A percentile compares a stretch with the other conserved stretches of the same genome.
Evolutionary conservation across 2,888 invertebrate genomes (phyloP).

Genomic region (Celastrina argiolus): DNA sequence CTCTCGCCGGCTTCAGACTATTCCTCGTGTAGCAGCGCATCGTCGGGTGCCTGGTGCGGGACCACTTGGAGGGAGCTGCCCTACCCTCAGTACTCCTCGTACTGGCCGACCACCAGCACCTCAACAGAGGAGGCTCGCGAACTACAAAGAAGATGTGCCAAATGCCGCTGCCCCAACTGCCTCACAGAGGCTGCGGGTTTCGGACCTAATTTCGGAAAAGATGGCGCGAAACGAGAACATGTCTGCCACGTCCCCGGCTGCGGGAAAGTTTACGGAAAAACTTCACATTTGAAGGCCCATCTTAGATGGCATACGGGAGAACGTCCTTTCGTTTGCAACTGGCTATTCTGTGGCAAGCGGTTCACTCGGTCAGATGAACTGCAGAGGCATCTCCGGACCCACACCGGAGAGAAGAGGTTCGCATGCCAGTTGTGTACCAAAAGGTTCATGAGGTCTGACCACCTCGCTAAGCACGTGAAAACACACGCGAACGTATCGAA

Average conservation of each 20-base stretch:
- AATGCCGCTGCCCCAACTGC: constrained; percentile 90
- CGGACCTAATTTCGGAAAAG: constrained; percentile 85
- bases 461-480: constrained; percentile 94
- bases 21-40: constrained; percentile 68
- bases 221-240: constrained; percentile 87
- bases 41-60: constrained; percentile 61
- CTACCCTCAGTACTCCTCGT: constrained; percentile 69
- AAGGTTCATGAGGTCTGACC: constrained; percentile 94
- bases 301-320: constrained; percentile 96
- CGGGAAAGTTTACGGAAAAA: constrained; percentile 93
- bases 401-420: constrained; percentile 93
- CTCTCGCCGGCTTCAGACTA: constrained; percentile 68
- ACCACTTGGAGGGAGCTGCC: constrained; percentile 59
- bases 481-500: constrained; percentile 85
- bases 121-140: constrained; percentile 69
- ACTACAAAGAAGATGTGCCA: constrained; percentile 83
- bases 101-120: constrained; percentile 65
- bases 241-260: constrained; percentile 93
- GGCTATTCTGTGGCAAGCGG: constrained; percentile 92
- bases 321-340: constrained; percentile 92
- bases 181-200: constrained; percentile 87
- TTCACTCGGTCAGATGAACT: constrained; percentile 96
- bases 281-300: constrained; percentile 95
- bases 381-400: constrained; percentile 91
- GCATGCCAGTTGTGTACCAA: constrained; percentile 92